Conservation (phyloP, 2,888 invertebrate species). For the Apantesis nais region DNA sequence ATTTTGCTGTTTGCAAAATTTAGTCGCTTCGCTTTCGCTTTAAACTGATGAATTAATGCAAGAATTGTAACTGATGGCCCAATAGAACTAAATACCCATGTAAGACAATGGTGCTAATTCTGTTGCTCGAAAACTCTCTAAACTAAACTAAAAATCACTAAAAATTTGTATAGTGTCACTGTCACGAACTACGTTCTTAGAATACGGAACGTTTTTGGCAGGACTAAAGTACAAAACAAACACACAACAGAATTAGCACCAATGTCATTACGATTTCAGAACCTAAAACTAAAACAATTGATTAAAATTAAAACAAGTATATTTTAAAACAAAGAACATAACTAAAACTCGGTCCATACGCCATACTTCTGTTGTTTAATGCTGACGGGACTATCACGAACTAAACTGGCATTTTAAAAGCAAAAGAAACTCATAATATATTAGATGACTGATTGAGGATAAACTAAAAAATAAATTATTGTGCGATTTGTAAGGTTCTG, state of each 20-base stretch:
- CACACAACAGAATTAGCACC: too few species aligned
- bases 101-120: not conserved
- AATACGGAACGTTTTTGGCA: too few species aligned
- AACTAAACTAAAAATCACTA: too few species aligned
- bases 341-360: not conserved
- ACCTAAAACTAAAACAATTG: not conserved
- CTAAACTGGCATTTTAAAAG: not conserved
- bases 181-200: too few species aligned
- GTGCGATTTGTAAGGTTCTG: constrained; percentile 1
- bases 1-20: too few species aligned
- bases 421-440: not conserved
- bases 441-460: constrained; percentile 3
- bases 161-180: too few species aligned
- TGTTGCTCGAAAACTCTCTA: too few species aligned
- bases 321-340: not conserved
- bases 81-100: not conserved
- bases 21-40: too few species aligned
- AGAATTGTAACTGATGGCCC: not conserved
- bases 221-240: too few species aligned
- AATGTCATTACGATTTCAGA: not conserved
- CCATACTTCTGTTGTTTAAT: not conserved
- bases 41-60: not conserved
- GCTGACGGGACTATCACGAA: not conserved
- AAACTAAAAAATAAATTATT: constrained; percentile 5
- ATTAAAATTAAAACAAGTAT: not conserved